Percentiles rank a stretch among this genome's conserved stretches.
Conservation (phyloP, 1,140 invertebrate species). For the Phortica variegata region DNA sequence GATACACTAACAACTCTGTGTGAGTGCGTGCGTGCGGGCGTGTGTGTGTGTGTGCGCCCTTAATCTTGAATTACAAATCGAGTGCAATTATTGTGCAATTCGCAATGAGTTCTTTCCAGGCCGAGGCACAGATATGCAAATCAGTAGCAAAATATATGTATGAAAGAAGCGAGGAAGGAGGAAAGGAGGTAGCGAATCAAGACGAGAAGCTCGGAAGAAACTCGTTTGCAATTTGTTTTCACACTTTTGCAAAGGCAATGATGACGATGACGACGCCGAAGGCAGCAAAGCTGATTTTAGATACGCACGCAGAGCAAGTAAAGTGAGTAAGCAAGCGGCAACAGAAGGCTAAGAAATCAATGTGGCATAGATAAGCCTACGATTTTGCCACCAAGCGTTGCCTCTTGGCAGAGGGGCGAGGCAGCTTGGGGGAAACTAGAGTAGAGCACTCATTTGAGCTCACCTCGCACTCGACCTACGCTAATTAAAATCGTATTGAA, state of each 20-base stretch:
- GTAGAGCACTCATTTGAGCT: no score
- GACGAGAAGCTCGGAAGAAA: not conserved
- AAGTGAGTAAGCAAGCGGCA: not conserved
- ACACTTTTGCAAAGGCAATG: constrained; percentile 44
- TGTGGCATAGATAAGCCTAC: no score
- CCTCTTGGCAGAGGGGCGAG: no score
- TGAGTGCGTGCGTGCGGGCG: no score
- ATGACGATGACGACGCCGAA: constrained; percentile 30
- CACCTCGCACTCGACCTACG: no score
- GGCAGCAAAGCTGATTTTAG: constrained; percentile 41
- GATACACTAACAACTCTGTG: no score
- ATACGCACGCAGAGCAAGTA: constrained; percentile 35
- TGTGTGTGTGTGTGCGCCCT: constrained; percentile 33
- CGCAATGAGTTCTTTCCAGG: constrained; percentile 34
- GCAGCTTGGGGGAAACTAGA: no score
- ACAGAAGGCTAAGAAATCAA: constrained; percentile 9
- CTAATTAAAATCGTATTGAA: no score
- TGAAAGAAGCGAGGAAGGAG: no score
- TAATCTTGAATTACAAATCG: constrained; percentile 55
- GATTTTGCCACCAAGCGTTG: no score
- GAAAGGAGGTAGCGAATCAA: no score
- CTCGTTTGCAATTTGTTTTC: constrained; percentile 44
- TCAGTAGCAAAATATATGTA: not conserved
- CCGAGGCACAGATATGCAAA: not conserved
- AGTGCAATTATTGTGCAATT: constrained; percentile 48